A percentile compares a stretch with the other conserved stretches of the same genome.
phyloP scores from a whole-genome alignment of 1,140 invertebrate species.

The Plodia interpunctella region DNA sequence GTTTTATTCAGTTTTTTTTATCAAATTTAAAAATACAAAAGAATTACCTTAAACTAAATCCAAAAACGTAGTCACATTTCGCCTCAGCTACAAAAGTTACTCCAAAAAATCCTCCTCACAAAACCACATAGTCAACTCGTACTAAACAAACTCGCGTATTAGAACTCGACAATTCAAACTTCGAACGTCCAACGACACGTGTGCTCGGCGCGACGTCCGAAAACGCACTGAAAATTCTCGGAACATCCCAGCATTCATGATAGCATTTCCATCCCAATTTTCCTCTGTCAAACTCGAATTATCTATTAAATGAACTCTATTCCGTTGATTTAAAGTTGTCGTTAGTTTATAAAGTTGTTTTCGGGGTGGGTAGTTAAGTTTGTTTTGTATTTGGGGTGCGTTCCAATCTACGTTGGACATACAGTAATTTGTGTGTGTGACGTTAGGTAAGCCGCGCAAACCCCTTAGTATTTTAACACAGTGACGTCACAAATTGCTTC shows the following conservation, averaged over 20 bases:
- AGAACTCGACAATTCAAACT: conserved; percentile 4
- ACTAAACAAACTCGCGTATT: background rate
- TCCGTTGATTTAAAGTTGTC: background rate
- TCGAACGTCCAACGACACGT: background rate
- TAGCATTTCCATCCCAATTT: conserved; percentile 6
- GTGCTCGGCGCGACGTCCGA: background rate
- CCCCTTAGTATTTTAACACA: conserved; percentile 13
- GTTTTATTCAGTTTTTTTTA: too few species aligned
- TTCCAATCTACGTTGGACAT: conserved; percentile 11
- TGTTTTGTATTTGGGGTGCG: conserved; percentile 6
- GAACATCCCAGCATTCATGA: background rate
- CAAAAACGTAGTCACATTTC: background rate
- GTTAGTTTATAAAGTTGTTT: background rate
- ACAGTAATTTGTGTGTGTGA: conserved; percentile 19
- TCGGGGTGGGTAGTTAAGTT: background rate
- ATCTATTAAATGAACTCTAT: background rate
- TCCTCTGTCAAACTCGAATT: background rate
- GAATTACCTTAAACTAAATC: background rate
- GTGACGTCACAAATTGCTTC: background rate
- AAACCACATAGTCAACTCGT: background rate
- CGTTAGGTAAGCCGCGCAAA: conserved; percentile 7
- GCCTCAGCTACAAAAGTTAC: background rate
- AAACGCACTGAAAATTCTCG: conserved; percentile 3
- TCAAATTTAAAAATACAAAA: background rate
- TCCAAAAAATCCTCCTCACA: background rate